Conservation (phyloP, 2,888 invertebrate species). For the Campopleginae sp. region DNA sequence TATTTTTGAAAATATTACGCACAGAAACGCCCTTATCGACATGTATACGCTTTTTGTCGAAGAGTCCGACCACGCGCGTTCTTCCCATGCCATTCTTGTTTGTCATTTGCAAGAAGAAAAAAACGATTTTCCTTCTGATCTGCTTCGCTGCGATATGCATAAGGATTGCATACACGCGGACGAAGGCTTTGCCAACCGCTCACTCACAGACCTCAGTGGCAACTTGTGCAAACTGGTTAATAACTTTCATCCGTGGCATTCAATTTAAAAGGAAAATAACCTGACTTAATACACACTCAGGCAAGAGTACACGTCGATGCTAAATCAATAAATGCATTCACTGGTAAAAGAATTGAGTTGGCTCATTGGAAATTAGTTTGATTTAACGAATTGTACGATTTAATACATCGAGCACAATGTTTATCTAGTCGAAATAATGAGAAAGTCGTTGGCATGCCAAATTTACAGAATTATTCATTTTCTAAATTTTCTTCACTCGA, state of each 20-base stretch:
- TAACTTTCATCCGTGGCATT: conserved; percentile 45
- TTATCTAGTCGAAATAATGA: neutral
- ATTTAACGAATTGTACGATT: neutral
- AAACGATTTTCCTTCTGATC: conserved; percentile 39
- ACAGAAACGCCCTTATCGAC: neutral
- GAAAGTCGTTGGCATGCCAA: neutral
- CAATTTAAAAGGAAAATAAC: conserved; percentile 37
- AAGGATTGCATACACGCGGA: conserved; percentile 7
- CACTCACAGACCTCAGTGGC: conserved; percentile 40
- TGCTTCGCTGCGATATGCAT: conserved; percentile 34
- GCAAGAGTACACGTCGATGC: neutral
- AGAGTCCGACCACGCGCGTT: conserved; percentile 59
- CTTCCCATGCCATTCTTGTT: conserved; percentile 57
- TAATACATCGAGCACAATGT: neutral
- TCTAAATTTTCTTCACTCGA: neutral
- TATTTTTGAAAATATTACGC: neutral
- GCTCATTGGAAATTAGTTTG: neutral
- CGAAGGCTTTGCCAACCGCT: conserved; percentile 34
- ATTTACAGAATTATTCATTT: neutral
- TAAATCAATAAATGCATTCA: conserved; percentile 7
- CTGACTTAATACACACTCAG: neutral
- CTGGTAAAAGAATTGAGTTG: neutral
- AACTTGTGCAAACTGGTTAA: conserved; percentile 49
- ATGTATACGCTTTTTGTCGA: neutral
- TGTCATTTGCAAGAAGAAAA: conserved; percentile 31